phyloP scores from a whole-genome alignment of 30 jellyfish, hydroid and myxozoan species.

The Aurelia sp. region DNA sequence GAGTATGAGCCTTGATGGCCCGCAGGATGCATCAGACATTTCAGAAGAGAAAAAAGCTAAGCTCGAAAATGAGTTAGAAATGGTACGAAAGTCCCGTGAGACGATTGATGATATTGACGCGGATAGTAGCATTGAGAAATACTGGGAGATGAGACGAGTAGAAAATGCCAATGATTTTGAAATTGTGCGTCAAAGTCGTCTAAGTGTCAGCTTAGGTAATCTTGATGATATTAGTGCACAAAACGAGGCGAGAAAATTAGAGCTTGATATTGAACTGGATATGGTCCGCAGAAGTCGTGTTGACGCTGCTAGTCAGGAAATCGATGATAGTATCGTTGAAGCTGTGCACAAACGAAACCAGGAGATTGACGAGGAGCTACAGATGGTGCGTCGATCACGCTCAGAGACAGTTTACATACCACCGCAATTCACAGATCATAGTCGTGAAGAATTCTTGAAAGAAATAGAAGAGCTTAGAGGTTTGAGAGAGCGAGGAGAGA shows the following conservation, averaged over 20 bases:
- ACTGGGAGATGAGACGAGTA: not conserved
- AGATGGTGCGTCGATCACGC: constrained; percentile 14
- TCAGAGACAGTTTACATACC: constrained; percentile 13
- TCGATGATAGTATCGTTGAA: not conserved
- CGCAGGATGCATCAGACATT: not conserved
- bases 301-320: not conserved
- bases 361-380: not conserved
- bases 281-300: not conserved
- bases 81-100: constrained; percentile 10
- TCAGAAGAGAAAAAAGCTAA: not conserved
- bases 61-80: not conserved
- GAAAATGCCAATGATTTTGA: not conserved
- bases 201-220: not conserved
- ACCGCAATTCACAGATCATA: not conserved
- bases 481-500: constrained; percentile 2
- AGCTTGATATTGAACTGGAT: not conserved
- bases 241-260: not conserved
- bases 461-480: constrained; percentile 7
- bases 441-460: not conserved
- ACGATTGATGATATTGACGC: not conserved
- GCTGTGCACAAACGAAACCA: not conserved
- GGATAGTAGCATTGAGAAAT: not conserved
- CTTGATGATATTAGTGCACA: not conserved
- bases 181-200: not conserved
- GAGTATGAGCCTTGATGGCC: not conserved